Conservation (phyloP, 1,140 invertebrate species). For the Papilio dardanus region DNA sequence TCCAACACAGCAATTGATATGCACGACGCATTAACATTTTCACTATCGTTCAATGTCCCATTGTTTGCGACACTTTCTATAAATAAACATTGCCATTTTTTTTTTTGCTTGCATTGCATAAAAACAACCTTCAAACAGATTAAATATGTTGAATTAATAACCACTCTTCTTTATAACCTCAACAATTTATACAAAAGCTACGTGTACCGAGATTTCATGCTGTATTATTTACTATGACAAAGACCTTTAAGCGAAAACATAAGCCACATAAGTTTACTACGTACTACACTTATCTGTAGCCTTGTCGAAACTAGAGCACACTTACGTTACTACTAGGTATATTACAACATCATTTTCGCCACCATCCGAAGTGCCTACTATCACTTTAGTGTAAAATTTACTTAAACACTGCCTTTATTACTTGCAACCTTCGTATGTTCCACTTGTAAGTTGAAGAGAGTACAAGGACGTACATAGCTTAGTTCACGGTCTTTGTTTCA, state of each 20-base stretch:
- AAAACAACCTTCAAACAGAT: not conserved
- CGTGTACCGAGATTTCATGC: not conserved
- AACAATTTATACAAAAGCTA: not conserved
- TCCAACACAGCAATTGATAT: slow-evolving; percentile 48
- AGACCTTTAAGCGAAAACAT: not conserved
- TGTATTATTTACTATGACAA: not conserved
- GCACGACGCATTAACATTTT: slow-evolving; percentile 58
- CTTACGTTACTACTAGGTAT: not conserved
- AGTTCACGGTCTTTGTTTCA: not conserved
- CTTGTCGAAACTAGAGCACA: slow-evolving; percentile 61
- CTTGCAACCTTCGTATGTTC: not conserved
- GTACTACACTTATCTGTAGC: slow-evolving; percentile 49
- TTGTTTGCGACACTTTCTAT: slow-evolving; percentile 71
- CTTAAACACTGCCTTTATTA: not conserved
- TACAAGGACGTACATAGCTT: not conserved
- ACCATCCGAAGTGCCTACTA: not conserved
- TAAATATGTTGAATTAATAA: not conserved
- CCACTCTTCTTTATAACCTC: not conserved
- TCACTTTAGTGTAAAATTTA: slow-evolving; percentile 13
- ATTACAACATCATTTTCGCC: slow-evolving; percentile 27
- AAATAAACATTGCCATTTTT: slow-evolving; percentile 48
- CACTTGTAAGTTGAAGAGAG: not conserved
- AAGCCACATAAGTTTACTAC: not conserved
- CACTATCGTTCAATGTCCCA: slow-evolving; percentile 73
- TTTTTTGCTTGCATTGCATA: not conserved